A percentile compares a stretch with the other conserved stretches of the same genome.
phyloP scores from a whole-genome alignment of 2,888 invertebrate genomes.

The Brachyptera risi region DNA sequence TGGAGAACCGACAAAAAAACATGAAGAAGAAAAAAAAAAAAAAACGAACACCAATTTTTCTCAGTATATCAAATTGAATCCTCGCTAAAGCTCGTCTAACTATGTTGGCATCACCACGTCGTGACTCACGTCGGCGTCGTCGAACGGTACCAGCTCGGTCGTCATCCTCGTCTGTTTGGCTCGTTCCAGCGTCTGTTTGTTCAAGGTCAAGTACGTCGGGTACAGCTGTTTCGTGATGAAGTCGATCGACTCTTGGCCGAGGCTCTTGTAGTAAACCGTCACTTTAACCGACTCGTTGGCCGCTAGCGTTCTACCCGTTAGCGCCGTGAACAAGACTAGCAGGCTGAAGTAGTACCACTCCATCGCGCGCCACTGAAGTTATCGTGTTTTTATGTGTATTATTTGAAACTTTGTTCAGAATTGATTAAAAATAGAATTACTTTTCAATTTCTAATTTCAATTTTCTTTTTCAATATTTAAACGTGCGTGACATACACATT shows the following conservation, averaged over 20 bases:
- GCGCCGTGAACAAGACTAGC: too few relatives aligned
- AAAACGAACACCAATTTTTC: not conserved
- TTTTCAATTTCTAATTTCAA: too few relatives aligned
- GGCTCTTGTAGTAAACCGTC: not conserved
- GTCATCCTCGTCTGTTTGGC: not conserved
- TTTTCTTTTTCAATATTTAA: too few relatives aligned
- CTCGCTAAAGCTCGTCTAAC: too few relatives aligned
- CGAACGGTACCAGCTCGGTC: not conserved
- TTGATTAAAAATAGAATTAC: too few relatives aligned
- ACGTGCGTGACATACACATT: too few relatives aligned
- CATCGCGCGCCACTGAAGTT: too few relatives aligned
- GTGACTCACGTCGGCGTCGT: not conserved
- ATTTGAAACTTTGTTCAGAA: too few relatives aligned
- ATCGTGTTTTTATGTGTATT: too few relatives aligned
- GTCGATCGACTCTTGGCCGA: not conserved
- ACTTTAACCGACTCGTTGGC: not conserved
- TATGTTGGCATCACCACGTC: not conserved
- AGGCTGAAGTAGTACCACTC: too few relatives aligned
- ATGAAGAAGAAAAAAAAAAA: not conserved
- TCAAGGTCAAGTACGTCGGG: not conserved
- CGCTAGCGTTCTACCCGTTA: too few relatives aligned
- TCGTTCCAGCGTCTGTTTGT: not conserved
- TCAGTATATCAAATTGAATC: not conserved
- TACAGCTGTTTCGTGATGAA: not conserved
- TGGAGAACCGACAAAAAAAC: too few relatives aligned